These are phyloP conservation scores for Pammene fasciana DNA, from an alignment of 2,888 invertebrate species.

Conservation along the genomic window DNA sequence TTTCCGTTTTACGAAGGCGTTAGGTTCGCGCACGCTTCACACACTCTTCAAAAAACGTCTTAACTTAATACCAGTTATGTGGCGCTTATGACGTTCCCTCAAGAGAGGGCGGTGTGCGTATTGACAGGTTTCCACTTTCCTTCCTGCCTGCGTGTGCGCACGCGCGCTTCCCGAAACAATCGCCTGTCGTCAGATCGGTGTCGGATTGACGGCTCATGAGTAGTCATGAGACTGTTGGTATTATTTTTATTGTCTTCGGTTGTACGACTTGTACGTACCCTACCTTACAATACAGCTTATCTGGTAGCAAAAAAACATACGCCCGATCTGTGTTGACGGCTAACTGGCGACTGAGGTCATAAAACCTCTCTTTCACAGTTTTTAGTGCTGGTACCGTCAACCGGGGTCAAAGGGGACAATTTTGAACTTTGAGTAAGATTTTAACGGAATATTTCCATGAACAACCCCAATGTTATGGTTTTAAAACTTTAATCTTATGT, in stretches of 20 bases:
- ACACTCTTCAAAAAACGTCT: neutral
- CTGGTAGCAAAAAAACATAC: too few relatives aligned
- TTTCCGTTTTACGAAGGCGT: conserved; percentile 29
- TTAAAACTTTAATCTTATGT: too few relatives aligned
- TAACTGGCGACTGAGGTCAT: too few relatives aligned
- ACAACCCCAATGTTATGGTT: too few relatives aligned
- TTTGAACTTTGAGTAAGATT: too few relatives aligned
- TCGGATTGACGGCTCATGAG: conserved; percentile 12
- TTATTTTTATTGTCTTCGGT: neutral
- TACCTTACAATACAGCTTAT: too few relatives aligned
- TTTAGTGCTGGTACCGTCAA: too few relatives aligned
- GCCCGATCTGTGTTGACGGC: too few relatives aligned
- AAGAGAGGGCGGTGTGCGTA: conserved; percentile 17
- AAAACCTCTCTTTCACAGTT: too few relatives aligned
- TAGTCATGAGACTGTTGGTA: neutral
- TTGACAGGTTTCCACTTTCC: conserved; percentile 39
- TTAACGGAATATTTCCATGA: too few relatives aligned
- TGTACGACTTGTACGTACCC: too few relatives aligned
- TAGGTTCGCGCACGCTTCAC: conserved; percentile 9
- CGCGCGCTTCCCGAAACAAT: conserved; percentile 37
- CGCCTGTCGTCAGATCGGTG: conserved; percentile 9
- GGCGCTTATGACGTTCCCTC: neutral
- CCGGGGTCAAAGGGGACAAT: too few relatives aligned
- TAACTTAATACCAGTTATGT: neutral
- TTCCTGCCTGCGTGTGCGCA: conserved; percentile 38